Percentiles rank a stretch among this genome's conserved stretches.
Conservation (phyloP, 92 coral and sea anemone genomes). For the Parazoanthus atlanticus region DNA sequence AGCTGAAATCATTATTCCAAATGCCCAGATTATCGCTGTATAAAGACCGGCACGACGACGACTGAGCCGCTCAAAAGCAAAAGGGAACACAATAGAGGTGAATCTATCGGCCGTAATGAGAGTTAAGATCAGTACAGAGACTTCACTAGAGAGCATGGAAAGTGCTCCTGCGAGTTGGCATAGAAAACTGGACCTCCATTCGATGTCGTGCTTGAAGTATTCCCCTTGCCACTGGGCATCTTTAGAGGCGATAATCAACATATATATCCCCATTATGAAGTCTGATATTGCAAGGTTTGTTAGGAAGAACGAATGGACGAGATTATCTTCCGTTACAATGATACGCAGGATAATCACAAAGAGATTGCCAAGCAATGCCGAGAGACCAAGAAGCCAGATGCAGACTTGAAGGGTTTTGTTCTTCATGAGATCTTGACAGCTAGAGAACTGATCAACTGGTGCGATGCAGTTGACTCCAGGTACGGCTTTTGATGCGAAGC, state of each 20-base stretch:
- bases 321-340: constrained; percentile 69
- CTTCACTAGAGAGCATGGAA: constrained; percentile 86
- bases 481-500: constrained; percentile 71
- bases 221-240: constrained; percentile 75
- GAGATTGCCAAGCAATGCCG: constrained; percentile 79
- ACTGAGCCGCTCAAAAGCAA: constrained; percentile 52
- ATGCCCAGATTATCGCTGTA: constrained; percentile 48
- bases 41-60: constrained; percentile 22
- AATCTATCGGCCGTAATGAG: constrained; percentile 85
- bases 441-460: constrained; percentile 77
- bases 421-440: constrained; percentile 90
- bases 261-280: constrained; percentile 81
- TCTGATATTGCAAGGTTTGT: constrained; percentile 87
- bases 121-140: constrained; percentile 76
- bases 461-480: constrained; percentile 62
- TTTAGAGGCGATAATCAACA: constrained; percentile 77
- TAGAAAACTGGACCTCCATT: constrained; percentile 77
- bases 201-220: constrained; percentile 80
- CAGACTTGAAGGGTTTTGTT: constrained; percentile 69
- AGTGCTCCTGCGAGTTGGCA: constrained; percentile 77
- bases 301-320: constrained; percentile 76
- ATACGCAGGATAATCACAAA: constrained; percentile 73
- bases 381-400: constrained; percentile 85
- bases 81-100: constrained; percentile 76
- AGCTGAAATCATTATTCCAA: constrained; percentile 58